These are phyloP conservation scores for Himalopsyche japonica DNA, from an alignment of 2,888 invertebrate genomes.

Conservation along the genomic window DNA sequence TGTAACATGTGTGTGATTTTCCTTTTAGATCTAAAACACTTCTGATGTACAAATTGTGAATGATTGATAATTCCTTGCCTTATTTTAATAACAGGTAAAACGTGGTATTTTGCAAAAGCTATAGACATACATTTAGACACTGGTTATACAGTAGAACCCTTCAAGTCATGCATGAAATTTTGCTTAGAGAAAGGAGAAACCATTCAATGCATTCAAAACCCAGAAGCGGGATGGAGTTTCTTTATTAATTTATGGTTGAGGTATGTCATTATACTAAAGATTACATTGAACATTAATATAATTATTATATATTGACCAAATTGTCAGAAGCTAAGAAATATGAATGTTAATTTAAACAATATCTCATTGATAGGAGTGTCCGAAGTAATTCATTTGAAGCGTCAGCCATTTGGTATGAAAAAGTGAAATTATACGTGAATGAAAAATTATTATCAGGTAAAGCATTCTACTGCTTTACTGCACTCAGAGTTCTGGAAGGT, in stretches of 20 bases:
- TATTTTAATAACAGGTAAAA: conserved; percentile 44
- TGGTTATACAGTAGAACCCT: conserved; percentile 59
- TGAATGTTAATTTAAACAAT: background rate
- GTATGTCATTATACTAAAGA: conserved; percentile 49
- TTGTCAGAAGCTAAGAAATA: too few relatives aligned
- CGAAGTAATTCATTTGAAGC: conserved; percentile 63
- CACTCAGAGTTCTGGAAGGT: conserved; percentile 61
- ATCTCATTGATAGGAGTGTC: conserved; percentile 52
- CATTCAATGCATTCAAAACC: conserved; percentile 51
- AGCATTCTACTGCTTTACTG: conserved; percentile 51
- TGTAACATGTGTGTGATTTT: background rate
- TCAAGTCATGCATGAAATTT: conserved; percentile 57
- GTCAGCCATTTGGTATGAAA: conserved; percentile 59
- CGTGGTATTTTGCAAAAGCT: conserved; percentile 65
- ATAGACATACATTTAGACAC: conserved; percentile 64
- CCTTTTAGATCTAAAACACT: background rate
- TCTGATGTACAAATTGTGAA: background rate
- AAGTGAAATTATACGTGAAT: conserved; percentile 47
- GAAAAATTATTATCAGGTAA: conserved; percentile 45
- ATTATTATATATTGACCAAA: too few relatives aligned
- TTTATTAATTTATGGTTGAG: conserved; percentile 65
- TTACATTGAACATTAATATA: too few relatives aligned
- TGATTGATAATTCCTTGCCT: too few relatives aligned
- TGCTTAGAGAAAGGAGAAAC: conserved; percentile 60
- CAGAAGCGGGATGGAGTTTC: conserved; percentile 60